Base-by-base conservation (phyloP, 2,797 vertebrate species). In the Chelmon rostratus region DNA sequence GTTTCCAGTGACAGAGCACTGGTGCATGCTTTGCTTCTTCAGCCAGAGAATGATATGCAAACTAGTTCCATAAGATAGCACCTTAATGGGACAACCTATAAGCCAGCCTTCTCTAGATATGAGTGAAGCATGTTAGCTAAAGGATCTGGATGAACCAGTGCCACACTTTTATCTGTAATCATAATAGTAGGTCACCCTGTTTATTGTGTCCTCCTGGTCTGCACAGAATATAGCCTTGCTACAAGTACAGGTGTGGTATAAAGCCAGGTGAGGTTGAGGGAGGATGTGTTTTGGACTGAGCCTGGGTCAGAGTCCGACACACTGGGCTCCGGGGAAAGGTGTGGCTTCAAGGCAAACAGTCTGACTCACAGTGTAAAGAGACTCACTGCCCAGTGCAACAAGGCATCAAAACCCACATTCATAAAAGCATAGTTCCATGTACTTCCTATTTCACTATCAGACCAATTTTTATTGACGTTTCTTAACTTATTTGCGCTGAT, bases 301-400 rank as follows among this genome's bases (percentile, higher is more conserved):
- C 19, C 58, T 82, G 79, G 94, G 93, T 88, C 93, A 94, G 93
- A 95, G 95, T 94, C 90, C 93, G 79, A 46, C 40, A 78, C 73
- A 73, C 63, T 65, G 58, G 64, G 73, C 59, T 89, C 56, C 23
- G 64, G 46, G 47, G 71, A 73, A 86, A 85, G 82, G 94, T 90
- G 94, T 91, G 93, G 88, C 79, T 76, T 70, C 40, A 79, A 46
- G 87, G 82, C 82, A 91, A 91, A 92, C 83, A 93, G 37, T 53
- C 62, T 80, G 68, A 88, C 28, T 82, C 56, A 82, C 58, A 65
- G 15, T 75, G 66, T 53, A 49, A 64, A 81, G n/a, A 84, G 6
- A 40, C 44, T 65, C 40, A 25, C 61, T 57, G 46, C 18, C 23
- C 53, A 37, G 2, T 56, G 16, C 19, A 69, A 63, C 59, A 76